A percentile compares a stretch with the other conserved stretches of the same genome.
These are phyloP conservation scores for Coregonus clupeaformis DNA, from an alignment of 2,113 vertebrate genomes.

Conservation along the genomic window DNA sequence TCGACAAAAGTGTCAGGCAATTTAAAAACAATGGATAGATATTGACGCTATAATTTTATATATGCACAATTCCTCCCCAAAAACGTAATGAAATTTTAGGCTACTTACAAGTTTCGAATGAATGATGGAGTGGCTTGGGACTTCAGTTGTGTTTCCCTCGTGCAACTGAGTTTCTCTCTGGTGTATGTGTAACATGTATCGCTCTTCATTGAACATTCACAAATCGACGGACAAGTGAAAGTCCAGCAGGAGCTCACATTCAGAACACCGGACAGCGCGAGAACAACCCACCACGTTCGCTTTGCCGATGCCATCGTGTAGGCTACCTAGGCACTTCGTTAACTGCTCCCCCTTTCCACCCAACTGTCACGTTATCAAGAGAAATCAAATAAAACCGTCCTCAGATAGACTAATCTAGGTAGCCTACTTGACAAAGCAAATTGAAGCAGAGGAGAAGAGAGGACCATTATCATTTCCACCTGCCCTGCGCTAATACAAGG, in stretches of 20 bases:
- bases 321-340: neutral
- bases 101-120: slow-evolving; percentile 62
- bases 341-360: slow-evolving; percentile 25
- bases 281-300: slow-evolving; percentile 44
- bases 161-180: slow-evolving; percentile 55
- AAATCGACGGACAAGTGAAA: slow-evolving; percentile 67
- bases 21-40: neutral
- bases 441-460: neutral
- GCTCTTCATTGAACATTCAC: slow-evolving; percentile 47
- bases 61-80: neutral
- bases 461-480: neutral
- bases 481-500: neutral
- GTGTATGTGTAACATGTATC: slow-evolving; percentile 33
- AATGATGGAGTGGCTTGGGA: slow-evolving; percentile 17
- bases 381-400: neutral
- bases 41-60: neutral
- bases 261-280: slow-evolving; percentile 52
- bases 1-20: no score
- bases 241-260: slow-evolving; percentile 39
- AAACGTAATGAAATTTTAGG: neutral
- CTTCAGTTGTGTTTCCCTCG: slow-evolving; percentile 63
- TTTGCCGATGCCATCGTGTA: slow-evolving; percentile 27
- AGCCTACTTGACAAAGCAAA: neutral
- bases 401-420: slow-evolving; percentile 18
- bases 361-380: neutral